These are phyloP conservation scores for Oryzias curvinotus DNA, from an alignment of 2,113 vertebrate species.

Conservation along the genomic window DNA sequence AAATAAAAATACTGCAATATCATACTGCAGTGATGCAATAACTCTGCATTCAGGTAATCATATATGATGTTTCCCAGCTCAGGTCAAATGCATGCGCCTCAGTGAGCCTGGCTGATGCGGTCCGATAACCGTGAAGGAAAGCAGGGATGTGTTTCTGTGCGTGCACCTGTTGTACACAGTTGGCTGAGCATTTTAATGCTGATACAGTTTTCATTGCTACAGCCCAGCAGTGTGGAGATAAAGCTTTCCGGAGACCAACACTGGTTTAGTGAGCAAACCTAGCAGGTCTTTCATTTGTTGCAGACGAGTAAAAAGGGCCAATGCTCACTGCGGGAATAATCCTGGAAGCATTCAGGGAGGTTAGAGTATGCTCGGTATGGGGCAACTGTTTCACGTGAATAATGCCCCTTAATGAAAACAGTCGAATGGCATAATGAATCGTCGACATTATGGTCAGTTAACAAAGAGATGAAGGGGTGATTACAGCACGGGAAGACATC, in stretches of 20 bases:
- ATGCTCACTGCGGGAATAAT: conserved; percentile 43
- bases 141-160: conserved; percentile 15
- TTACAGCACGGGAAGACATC: conserved; percentile 39
- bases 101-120: conserved; percentile 19
- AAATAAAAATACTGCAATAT: too few species aligned
- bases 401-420: conserved; percentile 60
- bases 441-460: conserved; percentile 51
- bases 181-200: conserved; percentile 30
- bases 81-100: background rate
- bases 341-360: conserved; percentile 37
- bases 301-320: conserved; percentile 29
- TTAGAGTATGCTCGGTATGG: conserved; percentile 27
- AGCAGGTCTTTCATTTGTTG: conserved; percentile 51
- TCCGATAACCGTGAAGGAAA: conserved; percentile 34
- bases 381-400: conserved; percentile 46
- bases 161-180: conserved; percentile 40
- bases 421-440: conserved; percentile 58
- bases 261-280: conserved; percentile 19
- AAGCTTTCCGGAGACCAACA: conserved; percentile 47
- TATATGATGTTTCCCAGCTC: conserved; percentile 5
- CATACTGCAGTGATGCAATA: too few species aligned
- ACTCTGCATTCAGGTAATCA: background rate
- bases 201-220: conserved; percentile 43
- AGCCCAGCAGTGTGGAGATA: conserved; percentile 37
- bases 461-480: conserved; percentile 55